Base-by-base conservation (phyloP, 2,888 invertebrate genomes). In the Lasioglossum calceatum region DNA sequence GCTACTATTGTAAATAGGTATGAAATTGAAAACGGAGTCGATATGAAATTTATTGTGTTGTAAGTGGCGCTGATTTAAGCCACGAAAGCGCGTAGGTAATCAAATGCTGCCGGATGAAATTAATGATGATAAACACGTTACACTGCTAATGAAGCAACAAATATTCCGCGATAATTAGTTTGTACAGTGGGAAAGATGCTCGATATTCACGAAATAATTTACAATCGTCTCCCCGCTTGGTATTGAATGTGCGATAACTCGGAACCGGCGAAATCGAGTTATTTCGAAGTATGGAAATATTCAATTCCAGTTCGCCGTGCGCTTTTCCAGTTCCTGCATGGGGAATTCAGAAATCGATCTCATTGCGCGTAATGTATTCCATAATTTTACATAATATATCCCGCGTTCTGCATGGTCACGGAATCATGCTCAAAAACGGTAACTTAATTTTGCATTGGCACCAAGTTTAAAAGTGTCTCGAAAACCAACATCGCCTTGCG, bases 361-460 rank as follows among this genome's bases (percentile, higher is more conserved):
- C 74, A 77, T 76, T 75, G 75, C 36, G 32, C 44, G 72, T 75
- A 84, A 86, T 74, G 77, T 78, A 81, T 86, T 78, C 79, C 84
- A 84, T 86, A 86, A 86, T 76, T 86, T 86, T 84, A 32, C 86
- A 84, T 86, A 84, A 84, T 84, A 77, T 74, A 64, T 77, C 70
- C 50, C 44, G 47, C 44, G 70, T 77, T 42, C 77, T n/a, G 76
- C 44, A 64, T 23, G 61, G 8, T 36, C 50, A 27, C 44, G 27
- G 16, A 77, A 77, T 77, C 44, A 19, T 61, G 77, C 70, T 82
- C 70, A 58, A 82, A 71, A 74, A 82, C 39, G 78, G 14, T 58
- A 47, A 74, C 32, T 84, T 82, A 23, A 64, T 64, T 70, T 44
- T 74, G 12, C 19, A 42, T 10, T 39, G 39, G 39, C 23, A 10